phyloP scores from a whole-genome alignment of 2,113 vertebrate genomes.

The Neodon shergylaensis region DNA sequence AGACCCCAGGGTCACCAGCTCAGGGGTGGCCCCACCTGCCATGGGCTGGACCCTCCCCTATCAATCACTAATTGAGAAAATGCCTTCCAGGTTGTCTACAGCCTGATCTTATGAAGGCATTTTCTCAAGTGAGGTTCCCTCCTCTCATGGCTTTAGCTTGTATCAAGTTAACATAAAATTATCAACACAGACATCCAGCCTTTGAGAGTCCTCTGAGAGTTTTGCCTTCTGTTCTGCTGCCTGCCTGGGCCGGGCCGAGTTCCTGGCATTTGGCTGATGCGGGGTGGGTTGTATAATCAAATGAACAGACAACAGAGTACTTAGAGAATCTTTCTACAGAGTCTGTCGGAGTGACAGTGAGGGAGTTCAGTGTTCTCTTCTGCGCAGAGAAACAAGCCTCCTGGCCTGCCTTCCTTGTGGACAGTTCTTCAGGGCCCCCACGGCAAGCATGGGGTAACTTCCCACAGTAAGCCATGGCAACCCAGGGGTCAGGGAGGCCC shows the following conservation, averaged over 20 bases:
- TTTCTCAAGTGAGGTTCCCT: neutral
- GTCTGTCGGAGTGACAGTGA: neutral
- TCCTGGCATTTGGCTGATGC: neutral
- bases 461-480: neutral
- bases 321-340: neutral
- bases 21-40: neutral
- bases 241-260: neutral
- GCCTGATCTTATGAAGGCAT: neutral
- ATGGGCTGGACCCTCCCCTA: too few species aligned
- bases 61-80: neutral
- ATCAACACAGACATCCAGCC: neutral
- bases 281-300: neutral
- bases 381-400: neutral
- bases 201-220: neutral
- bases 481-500: neutral
- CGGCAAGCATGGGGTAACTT: neutral
- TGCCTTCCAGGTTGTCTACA: neutral
- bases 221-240: neutral
- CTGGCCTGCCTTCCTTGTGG: fast-evolving
- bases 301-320: neutral
- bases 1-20: neutral
- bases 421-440: neutral
- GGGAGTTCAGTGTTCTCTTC: neutral
- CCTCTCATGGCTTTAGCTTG: neutral
- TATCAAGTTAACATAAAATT: neutral